Conservation (phyloP, 1,140 invertebrate species). For the Nomia melanderi region DNA sequence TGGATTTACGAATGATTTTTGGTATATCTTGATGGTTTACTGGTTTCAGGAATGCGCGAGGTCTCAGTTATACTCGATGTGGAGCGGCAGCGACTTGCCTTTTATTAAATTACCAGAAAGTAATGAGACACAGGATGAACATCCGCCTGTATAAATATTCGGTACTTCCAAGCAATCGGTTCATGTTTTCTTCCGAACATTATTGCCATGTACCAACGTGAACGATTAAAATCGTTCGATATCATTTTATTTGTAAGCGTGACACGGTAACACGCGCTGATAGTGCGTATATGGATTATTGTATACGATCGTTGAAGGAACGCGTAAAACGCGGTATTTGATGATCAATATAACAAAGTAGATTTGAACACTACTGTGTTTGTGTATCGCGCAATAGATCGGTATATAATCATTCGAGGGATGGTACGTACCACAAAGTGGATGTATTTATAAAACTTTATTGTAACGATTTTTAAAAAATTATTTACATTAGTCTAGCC, state of each 20-base stretch:
- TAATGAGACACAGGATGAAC: slow-evolving; percentile 75
- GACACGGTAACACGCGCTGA: slow-evolving; percentile 12
- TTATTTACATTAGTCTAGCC: slow-evolving; percentile 19
- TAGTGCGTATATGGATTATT: slow-evolving; percentile 44
- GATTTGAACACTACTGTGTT: slow-evolving; percentile 32
- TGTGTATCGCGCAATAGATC: slow-evolving; percentile 26
- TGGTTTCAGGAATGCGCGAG: slow-evolving; percentile 75
- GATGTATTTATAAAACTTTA: slow-evolving; percentile 19
- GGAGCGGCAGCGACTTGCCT: slow-evolving; percentile 81
- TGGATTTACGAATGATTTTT: neutral
- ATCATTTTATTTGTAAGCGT: slow-evolving; percentile 21
- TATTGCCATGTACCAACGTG: neutral
- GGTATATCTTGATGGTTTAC: slow-evolving; percentile 3
- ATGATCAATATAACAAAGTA: slow-evolving; percentile 30
- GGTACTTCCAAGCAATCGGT: slow-evolving; percentile 29
- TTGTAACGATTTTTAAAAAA: slow-evolving; percentile 7
- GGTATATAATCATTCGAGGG: slow-evolving; percentile 35
- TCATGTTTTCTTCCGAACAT: neutral
- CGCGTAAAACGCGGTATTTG: slow-evolving; percentile 23
- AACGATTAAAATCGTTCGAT: slow-evolving; percentile 31
- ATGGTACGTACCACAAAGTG: neutral
- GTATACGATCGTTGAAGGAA: slow-evolving; percentile 9
- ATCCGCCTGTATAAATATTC: slow-evolving; percentile 71
- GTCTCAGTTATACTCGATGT: slow-evolving; percentile 82
- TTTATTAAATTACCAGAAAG: slow-evolving; percentile 82